Conservation (phyloP, 2,888 invertebrate genomes). For the Bruchidius siliquastri region DNA sequence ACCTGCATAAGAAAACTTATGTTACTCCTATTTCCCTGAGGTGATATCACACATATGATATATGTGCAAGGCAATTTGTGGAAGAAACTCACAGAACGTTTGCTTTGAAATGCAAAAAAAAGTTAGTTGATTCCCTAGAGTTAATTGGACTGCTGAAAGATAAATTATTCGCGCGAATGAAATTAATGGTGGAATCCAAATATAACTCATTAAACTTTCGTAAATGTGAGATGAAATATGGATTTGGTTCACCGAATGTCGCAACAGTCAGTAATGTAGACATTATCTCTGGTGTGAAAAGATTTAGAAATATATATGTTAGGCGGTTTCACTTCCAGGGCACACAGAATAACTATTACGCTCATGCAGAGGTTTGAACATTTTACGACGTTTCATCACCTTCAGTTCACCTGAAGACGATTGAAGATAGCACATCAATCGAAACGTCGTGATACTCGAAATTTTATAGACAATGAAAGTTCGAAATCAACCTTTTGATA, state of each 20-base stretch:
- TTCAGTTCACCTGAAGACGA: no score
- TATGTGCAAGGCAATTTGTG: background rate
- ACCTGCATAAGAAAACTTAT: background rate
- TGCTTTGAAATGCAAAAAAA: background rate
- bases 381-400: no score
- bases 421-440: no score
- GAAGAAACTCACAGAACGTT: background rate
- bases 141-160: background rate
- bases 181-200: background rate
- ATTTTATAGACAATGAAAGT: no score
- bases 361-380: no score
- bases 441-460: no score
- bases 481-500: no score
- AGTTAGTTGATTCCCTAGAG: background rate
- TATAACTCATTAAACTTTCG: background rate
- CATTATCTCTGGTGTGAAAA: background rate
- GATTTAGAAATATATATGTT: background rate
- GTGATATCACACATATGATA: background rate
- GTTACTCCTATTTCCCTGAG: background rate
- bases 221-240: background rate
- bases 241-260: background rate
- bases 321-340: no score
- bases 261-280: background rate
- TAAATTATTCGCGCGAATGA: background rate
- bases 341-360: no score